Percentiles rank a stretch among this genome's conserved stretches.
These are phyloP conservation scores for Vipera ursinii DNA, from an alignment of 2,797 vertebrate genomes.

Conservation along the genomic window DNA sequence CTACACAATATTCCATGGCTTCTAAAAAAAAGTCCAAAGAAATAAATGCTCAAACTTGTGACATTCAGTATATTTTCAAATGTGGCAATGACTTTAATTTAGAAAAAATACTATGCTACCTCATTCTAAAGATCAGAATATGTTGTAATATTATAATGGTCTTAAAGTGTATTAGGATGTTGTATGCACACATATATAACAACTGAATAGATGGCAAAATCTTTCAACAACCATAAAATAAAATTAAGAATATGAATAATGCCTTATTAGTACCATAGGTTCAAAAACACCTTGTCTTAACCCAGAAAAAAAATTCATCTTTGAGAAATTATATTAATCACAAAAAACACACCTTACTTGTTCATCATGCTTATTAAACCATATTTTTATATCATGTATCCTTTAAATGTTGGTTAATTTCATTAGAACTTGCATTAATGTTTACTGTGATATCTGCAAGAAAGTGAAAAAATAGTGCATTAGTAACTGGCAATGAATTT, in stretches of 20 bases:
- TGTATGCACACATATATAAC: background rate
- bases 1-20: background rate
- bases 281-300: background rate
- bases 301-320: background rate
- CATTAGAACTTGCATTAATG: slow-evolving; percentile 3
- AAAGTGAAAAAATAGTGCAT: background rate
- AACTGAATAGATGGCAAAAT: background rate
- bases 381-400: slow-evolving; percentile 12
- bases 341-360: background rate
- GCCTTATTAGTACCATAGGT: background rate
- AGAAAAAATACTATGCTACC: background rate
- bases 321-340: background rate
- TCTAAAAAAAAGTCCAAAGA: background rate
- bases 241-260: background rate
- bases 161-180: background rate
- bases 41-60: background rate
- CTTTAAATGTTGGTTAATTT: background rate
- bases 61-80: background rate
- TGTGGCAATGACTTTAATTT: background rate
- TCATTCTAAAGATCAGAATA: background rate
- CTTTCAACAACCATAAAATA: background rate
- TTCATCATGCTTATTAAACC: slow-evolving; percentile 19
- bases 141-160: background rate
- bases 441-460: slow-evolving; percentile 1
- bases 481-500: background rate